Base-by-base conservation (phyloP, 2,797 vertebrate genomes). In the Numenius phaeopus region DNA sequence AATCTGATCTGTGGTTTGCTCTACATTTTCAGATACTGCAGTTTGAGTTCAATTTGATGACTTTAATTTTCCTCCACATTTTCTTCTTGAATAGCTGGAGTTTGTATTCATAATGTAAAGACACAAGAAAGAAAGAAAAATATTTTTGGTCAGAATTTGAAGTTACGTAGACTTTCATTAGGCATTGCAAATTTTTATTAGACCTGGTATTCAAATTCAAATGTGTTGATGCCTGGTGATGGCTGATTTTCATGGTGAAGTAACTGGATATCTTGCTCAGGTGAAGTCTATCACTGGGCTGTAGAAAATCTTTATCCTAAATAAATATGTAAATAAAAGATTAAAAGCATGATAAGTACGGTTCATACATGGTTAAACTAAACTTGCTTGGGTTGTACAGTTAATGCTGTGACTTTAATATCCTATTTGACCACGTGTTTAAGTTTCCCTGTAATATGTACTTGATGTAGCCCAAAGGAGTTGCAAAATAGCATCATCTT, bases 151-250 rank as follows among this genome's bases (percentile, higher is more conserved):
- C 40, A 21, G 39, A n/a, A 57, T 71, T 75, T 67, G 54, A 83
- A 69, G 40, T 82, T 75, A 13, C 0, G 0, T 16, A 42, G 47
- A 64, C 9, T 79, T 87, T 2, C 1, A 0, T 80, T 77, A 66
- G 30, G 12, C 27, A 44, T 80, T 95, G 77, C 21, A 62, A 26
- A 27, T 40, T 83, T 67, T 84, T 81, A 6, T 78, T 91, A 46
- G 37, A 40, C 11, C 9, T 61, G 20, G 4, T 83, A 37, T 75
- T 85, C 15, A 61, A 14, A 46, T 77, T 78, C 4, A 12, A 14
- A 20, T 26, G 0, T 20, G 21, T 29, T 61, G 49, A 19, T 0
- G 1, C 13, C 21, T 85, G n/a, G 26, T n/a, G 22, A 15, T 69
- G 30, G 15, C 42, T 58, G 23, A 4, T 52, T 78, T 88, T 66